Base-by-base conservation (phyloP, 2,888 invertebrate species). In the Myopa testacea region DNA sequence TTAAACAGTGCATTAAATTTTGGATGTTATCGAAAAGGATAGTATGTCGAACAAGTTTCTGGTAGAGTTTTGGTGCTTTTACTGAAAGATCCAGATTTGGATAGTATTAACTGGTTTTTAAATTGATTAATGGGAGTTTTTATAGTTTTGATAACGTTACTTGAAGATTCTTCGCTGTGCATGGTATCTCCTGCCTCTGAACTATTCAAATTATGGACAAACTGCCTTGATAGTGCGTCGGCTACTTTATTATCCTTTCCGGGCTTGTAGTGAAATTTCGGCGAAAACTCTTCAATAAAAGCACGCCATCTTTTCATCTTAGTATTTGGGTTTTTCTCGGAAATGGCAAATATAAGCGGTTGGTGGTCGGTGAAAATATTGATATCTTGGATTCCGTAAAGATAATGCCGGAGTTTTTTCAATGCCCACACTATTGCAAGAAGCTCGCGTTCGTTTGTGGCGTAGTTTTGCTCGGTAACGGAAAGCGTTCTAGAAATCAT, bases 361-460 rank as follows among this genome's bases (percentile, higher is more conserved):
- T 82, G 80, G 71, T 81, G 80, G 65, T 81, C 81, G 0, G 76
- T 79, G 62, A 72, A 81, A 58, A 79, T 80, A 52, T 79, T 79
- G 10, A 80, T 77, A 58, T 80, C 40, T 26, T 69, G 83, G 50
- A 82, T 82, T 3, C 87, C 87, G 50, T 26, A 26, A 26, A 26
- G 26, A 26, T 26, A 26, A 26, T 26, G 26, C 26, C 26, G 26
- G 26, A 26, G 26, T 26, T 26, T 26, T 26, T 26, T 26, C 26
- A 26, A 26, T 26, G 26, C 26, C 26, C 26, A 26, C 26, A 26
- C 26, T 26, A 26, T 26, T 26, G 26, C 26, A 26, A 26, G 26
- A 26, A 26, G 26, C 26, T 26, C 26, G 26, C 26, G 26, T 26
- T 26, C 26, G 26, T 26, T 26, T 26, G 26, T 26, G 26, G 26